A percentile compares a stretch with the other conserved stretches of the same genome.
These are phyloP conservation scores for Caenorhabditis zanzibari DNA, from an alignment of 2,888 invertebrate genomes.

Conservation along the genomic window DNA sequence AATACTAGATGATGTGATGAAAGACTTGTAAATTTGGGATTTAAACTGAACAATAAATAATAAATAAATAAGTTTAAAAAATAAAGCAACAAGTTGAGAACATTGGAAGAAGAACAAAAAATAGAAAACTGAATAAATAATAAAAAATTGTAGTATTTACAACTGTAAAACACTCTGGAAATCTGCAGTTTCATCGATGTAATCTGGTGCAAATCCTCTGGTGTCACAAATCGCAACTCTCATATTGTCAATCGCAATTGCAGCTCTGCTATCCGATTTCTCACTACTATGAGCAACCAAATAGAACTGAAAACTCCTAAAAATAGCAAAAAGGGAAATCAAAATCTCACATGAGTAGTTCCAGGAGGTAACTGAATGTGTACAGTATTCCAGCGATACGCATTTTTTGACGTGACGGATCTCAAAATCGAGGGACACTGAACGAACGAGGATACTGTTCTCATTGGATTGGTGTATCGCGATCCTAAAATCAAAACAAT, in stretches of 20 bases:
- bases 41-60: too few relatives aligned
- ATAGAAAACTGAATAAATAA: not conserved
- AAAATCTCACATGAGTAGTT: slow-evolving; percentile 79
- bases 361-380: slow-evolving; percentile 82
- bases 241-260: slow-evolving; percentile 82
- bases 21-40: slow-evolving; percentile 28
- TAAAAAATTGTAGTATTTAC: not conserved
- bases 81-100: slow-evolving; percentile 42
- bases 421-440: slow-evolving; percentile 82
- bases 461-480: slow-evolving; percentile 79
- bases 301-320: slow-evolving; percentile 77
- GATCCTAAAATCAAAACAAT: slow-evolving; percentile 60
- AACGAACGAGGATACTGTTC: slow-evolving; percentile 78
- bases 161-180: slow-evolving; percentile 52
- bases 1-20: slow-evolving; percentile 34
- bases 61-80: slow-evolving; percentile 1
- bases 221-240: slow-evolving; percentile 81
- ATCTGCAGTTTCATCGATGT: slow-evolving; percentile 70
- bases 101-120: slow-evolving; percentile 4
- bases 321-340: too few relatives aligned
- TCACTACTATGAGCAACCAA: slow-evolving; percentile 81
- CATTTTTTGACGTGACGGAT: slow-evolving; percentile 80
- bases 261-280: slow-evolving; percentile 75
- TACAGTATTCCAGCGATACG: slow-evolving; percentile 81
- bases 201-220: slow-evolving; percentile 73